A percentile compares a stretch with the other conserved stretches of the same genome.
Evolutionary conservation across 2,113 vertebrate genomes (phyloP).

Genomic region (Cyprinodon brontotheroides): DNA sequence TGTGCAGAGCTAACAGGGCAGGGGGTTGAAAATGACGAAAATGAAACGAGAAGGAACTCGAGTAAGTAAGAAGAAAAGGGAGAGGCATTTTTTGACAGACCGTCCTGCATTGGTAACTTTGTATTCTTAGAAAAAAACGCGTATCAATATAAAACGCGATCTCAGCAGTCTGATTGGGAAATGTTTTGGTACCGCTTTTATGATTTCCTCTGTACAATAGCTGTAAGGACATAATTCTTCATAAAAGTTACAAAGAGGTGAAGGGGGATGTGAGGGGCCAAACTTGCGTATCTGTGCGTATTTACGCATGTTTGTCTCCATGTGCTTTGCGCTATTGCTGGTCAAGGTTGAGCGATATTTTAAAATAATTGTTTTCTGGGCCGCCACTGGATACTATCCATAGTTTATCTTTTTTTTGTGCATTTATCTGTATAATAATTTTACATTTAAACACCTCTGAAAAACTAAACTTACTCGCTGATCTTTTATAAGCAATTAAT

Average conservation of each 20-base stretch:
- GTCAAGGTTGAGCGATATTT: not conserved
- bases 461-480: not conserved
- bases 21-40: constrained; percentile 24
- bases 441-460: not conserved
- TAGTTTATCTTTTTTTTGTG: not conserved
- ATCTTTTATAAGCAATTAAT: not conserved
- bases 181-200: constrained; percentile 16
- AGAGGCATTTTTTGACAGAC: constrained; percentile 26
- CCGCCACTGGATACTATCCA: not conserved
- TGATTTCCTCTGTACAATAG: constrained; percentile 9
- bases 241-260: constrained; percentile 20
- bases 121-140: constrained; percentile 38
- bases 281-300: not conserved
- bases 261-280: not conserved
- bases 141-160: constrained; percentile 7
- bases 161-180: constrained; percentile 31
- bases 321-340: not conserved
- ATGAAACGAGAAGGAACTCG: constrained; percentile 35
- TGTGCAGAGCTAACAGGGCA: constrained; percentile 27
- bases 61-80: constrained; percentile 38
- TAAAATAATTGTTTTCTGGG: not conserved
- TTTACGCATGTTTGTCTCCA: not conserved
- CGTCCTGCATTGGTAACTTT: constrained; percentile 49
- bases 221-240: constrained; percentile 27
- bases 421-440: not conserved